phyloP scores from a whole-genome alignment of 2,888 invertebrate species.

The Scaptomyza flava region DNA sequence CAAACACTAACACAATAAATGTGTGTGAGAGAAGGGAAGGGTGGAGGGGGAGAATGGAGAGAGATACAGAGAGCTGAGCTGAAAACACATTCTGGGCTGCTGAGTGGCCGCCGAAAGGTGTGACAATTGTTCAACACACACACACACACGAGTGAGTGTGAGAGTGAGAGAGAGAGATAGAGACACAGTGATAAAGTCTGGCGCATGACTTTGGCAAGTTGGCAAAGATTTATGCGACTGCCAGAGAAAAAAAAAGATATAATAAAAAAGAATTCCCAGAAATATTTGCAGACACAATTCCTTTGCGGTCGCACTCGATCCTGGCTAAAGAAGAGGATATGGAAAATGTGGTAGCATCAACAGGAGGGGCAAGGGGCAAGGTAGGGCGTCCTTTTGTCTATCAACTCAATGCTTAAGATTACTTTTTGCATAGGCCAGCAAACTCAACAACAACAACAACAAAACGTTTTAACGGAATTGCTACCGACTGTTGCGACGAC shows the following conservation, averaged over 20 bases:
- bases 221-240: conserved; percentile 74
- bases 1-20: conserved; percentile 37
- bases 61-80: not conserved
- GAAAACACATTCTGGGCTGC: conserved; percentile 43
- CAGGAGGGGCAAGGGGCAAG: conserved; percentile 1
- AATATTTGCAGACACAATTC: conserved; percentile 69
- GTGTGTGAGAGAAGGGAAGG: conserved; percentile 3
- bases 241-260: conserved; percentile 2
- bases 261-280: conserved; percentile 62
- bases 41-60: not conserved
- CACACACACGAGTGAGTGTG: conserved; percentile 11
- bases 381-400: conserved; percentile 31
- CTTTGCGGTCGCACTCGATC: conserved; percentile 54
- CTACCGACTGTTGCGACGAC: conserved; percentile 56
- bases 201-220: conserved; percentile 66
- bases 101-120: conserved; percentile 80
- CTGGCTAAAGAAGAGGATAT: conserved; percentile 14
- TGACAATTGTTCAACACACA: conserved; percentile 73
- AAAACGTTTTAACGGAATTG: conserved; percentile 72
- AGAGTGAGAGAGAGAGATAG: not conserved
- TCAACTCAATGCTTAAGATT: conserved; percentile 20
- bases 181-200: conserved; percentile 18
- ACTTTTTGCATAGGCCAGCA: conserved; percentile 64
- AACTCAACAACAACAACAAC: not conserved
- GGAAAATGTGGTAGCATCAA: not conserved